These are phyloP conservation scores for Orthosia gracilis DNA, from an alignment of 2,888 invertebrate species.

Conservation along the genomic window DNA sequence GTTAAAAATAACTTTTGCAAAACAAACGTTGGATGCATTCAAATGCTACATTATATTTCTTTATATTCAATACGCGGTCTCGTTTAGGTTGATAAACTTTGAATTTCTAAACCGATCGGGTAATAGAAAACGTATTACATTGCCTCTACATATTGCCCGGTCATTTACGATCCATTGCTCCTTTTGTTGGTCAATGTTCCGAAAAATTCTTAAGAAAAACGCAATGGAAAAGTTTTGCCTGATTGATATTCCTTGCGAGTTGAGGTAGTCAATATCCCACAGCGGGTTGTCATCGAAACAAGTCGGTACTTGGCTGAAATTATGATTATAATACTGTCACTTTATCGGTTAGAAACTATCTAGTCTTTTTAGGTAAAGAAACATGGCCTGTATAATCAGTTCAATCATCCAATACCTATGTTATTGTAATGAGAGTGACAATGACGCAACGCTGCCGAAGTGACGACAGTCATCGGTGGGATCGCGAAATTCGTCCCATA, in stretches of 20 bases:
- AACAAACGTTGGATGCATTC: conserved; percentile 49
- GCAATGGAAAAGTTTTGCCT: conserved; percentile 29
- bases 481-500: conserved; percentile 87
- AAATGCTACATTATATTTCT: conserved; percentile 45
- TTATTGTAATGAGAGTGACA: conserved; percentile 48
- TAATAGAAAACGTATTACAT: conserved; percentile 57
- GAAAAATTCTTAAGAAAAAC: not conserved
- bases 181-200: not conserved
- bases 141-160: conserved; percentile 36
- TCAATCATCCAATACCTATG: conserved; percentile 16
- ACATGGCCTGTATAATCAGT: conserved; percentile 2
- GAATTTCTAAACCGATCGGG: conserved; percentile 58
- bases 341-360: conserved; percentile 13
- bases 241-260: conserved; percentile 50
- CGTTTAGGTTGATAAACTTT: conserved; percentile 61
- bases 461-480: conserved; percentile 79
- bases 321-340: conserved; percentile 26
- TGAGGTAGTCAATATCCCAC: conserved; percentile 42
- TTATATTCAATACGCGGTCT: conserved; percentile 55
- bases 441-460: conserved; percentile 71
- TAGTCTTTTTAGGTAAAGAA: not conserved
- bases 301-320: conserved; percentile 52
- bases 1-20: conserved; percentile 64
- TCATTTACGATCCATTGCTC: conserved; percentile 20
- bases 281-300: conserved; percentile 41